A percentile compares a stretch with the other conserved stretches of the same genome.
These are phyloP conservation scores for Brachymystax lenok DNA, from an alignment of 2,797 vertebrate genomes.

Conservation along the genomic window DNA sequence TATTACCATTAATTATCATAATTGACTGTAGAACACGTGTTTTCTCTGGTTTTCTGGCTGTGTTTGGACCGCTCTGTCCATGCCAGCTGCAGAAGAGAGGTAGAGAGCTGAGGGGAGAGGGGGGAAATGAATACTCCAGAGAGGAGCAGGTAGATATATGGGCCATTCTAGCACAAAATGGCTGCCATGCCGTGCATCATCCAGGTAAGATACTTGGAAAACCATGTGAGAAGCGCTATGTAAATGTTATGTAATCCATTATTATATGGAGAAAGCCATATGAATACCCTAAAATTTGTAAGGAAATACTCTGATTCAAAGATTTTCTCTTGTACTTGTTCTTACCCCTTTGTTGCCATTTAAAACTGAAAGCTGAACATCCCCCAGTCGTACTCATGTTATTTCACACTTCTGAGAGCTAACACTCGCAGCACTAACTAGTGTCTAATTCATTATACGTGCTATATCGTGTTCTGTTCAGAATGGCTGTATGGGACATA, in stretches of 20 bases:
- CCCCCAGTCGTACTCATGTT: not conserved
- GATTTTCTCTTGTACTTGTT: not conserved
- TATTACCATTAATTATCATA: slow-evolving; percentile 17
- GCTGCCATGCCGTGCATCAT: not conserved
- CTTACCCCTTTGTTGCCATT: not conserved
- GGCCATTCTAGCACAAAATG: not conserved
- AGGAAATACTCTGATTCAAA: too few species aligned
- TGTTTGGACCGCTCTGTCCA: not conserved
- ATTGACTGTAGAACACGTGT: slow-evolving; percentile 4
- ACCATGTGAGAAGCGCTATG: not conserved
- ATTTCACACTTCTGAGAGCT: not conserved
- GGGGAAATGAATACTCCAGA: too few species aligned
- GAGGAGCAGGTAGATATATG: not conserved
- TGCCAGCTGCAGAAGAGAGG: slow-evolving; percentile 6
- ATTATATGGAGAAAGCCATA: too few species aligned
- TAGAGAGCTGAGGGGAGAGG: not conserved
- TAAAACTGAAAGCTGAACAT: not conserved
- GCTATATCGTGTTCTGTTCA: not conserved
- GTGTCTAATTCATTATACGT: not conserved
- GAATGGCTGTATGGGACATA: not conserved
- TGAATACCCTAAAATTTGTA: too few species aligned
- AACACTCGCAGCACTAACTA: not conserved
- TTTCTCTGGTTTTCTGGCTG: not conserved
- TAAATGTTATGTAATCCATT: too few species aligned
- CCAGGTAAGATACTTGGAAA: not conserved